A percentile compares a stretch with the other conserved stretches of the same genome.
Evolutionary conservation across 2,797 vertebrate species (phyloP).

Genomic region (Pipistrellus pipistrellus): DNA sequence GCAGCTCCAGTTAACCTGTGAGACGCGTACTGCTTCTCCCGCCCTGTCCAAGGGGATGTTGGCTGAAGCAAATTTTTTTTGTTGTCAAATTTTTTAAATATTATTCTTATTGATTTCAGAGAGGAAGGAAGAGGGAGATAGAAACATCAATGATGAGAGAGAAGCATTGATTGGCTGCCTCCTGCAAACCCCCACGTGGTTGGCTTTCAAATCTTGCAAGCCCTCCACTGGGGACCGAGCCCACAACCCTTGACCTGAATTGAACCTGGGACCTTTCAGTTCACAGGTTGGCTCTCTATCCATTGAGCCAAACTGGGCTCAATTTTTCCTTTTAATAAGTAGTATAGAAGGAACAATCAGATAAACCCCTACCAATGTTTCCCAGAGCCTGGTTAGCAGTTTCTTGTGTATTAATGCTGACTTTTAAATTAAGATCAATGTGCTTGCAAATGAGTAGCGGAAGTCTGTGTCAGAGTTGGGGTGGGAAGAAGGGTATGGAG

Average conservation of each 20-base stretch:
- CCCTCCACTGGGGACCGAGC: too few species aligned
- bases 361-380: neutral
- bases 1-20: neutral
- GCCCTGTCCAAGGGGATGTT: neutral
- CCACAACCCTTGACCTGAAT: too few species aligned
- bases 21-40: neutral
- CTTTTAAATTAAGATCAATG: slow-evolving; percentile 21
- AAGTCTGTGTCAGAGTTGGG: neutral
- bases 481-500: neutral
- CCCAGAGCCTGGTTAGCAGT: neutral
- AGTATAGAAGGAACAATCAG: neutral
- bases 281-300: too few species aligned
- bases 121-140: too few species aligned
- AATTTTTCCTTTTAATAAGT: neutral
- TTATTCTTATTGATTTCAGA: too few species aligned
- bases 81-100: neutral
- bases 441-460: neutral
- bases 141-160: too few species aligned
- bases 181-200: too few species aligned
- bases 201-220: too few species aligned
- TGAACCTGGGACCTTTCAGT: too few species aligned
- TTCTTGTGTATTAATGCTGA: neutral
- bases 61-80: neutral
- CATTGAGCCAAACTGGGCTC: too few species aligned
- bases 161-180: too few species aligned